Evolutionary conservation across 2,888 invertebrate genomes (phyloP), one percentile per base, ranked within the genome.

Genomic region (Oscheius myriophilus): DNA sequence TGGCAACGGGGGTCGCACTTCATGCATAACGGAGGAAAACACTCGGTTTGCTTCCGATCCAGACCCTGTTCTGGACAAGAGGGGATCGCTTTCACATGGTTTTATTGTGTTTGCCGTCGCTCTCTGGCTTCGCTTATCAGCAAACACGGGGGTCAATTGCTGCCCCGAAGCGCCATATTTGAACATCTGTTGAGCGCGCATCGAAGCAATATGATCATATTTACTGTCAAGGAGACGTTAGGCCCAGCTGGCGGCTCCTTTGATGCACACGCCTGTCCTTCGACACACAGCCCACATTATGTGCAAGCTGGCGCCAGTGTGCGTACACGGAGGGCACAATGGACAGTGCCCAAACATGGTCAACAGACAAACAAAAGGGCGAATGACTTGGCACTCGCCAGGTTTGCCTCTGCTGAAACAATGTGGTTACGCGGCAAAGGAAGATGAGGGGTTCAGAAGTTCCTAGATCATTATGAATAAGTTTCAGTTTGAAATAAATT

Each of bases 141-240:
- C 49, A 61, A 61, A 61, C 49, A 61, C 7, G 14, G 18, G 49
- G 61, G 61, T 61, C 46, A 61, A 46, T 61, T 61, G 61, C 26
- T 61, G 46, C 49, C 61, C 61, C 26, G 49, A 46, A 61, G 61
- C 61, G 42, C 45, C 61, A 12, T 61, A 46, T 49, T 61, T 61
- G 61, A 49, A 61, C 61, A 61, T 61, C 61, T 61, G 61, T 61
- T 61, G 61, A 61, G 61, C 18, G 23, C 61, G 33, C 49, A 18
- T 61, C 61, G 49, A 33, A 45, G 61, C 61, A 61, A 61, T 61
- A 61, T 46, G 61, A 61, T 61, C 61, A 61, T 61, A 61, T 61
- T 61, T 61, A 61, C 49, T 61, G 33, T 61, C 61, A 49, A 21
- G 45, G 46, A 23, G 49, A 61, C 49, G 49, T 49, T 26, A n/a